Evolutionary conservation across 2,797 vertebrate genomes (phyloP), one percentile per base, ranked within the genome.

Genomic region (Malurus splendens): DNA sequence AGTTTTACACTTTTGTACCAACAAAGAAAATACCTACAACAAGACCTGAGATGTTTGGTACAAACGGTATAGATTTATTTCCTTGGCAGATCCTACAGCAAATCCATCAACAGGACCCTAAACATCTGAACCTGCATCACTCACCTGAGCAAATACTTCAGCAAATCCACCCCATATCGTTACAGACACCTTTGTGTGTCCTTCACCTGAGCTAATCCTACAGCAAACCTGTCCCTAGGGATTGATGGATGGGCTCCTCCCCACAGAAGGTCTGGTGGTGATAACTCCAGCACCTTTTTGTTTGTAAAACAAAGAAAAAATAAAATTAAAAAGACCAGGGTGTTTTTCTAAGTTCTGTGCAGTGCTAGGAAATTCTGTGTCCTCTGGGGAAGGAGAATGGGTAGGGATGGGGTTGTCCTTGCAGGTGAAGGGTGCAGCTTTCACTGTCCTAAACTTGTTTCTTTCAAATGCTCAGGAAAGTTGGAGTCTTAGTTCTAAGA

Each of bases 121-220:
- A 23, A 75, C 27, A 9, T 28, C 12, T 2, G 7, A 68, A 66
- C 10, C 11, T 10, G 0, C 12, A 60, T 20, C 72, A 44, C 25
- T 50, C 20, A 3, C 32, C 45, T 55, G 66, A 78, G 59, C 51
- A 93, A 91, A 95, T 81, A 51, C 70, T 70, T 55, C 41, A 48
- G 15, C 71, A 88, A 65, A 93, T 64, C 52, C 33, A 82, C 57
- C 42, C 77, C 41, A 6, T 5, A 60, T 33, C 11, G 12, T 23
- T 56, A 19, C 20, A 87, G 82, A 66, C 42, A 73, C 41, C 18
- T 88, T 32, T 47, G 82, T 73, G 15, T 79, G 78, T 72, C 81
- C 61, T 90, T 90, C 87, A 89, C 45, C 64, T 50, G 38, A 62
- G 32, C 48, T 90, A 91, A 92, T 81, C 84, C 90, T 73, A 36